Base-by-base conservation (phyloP, 2,797 vertebrate genomes). In the Picus viridis region DNA sequence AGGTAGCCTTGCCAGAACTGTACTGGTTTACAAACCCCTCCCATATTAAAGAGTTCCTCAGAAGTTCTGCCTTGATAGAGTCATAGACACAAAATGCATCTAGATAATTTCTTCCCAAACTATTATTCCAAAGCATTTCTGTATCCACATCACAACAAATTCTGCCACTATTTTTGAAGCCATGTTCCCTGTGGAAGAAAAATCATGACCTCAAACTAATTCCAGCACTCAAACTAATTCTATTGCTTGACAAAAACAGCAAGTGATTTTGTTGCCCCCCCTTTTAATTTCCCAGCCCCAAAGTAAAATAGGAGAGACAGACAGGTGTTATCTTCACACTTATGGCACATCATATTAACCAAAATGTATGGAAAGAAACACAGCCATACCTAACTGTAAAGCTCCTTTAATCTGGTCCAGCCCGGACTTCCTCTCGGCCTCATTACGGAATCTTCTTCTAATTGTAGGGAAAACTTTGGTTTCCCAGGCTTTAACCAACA, bases 361-460 rank as follows among this genome's bases (percentile, higher is more conserved):
- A 68, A 39, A 0, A 0, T 5, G 16, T 23, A 18, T 1, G 6
- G 19, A 82, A 84, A 47, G 14, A 79, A 86, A 58, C 16, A 24
- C 3, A 74, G 71, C 49, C 97, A 97, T 96, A 99, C 99, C 99
- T 85, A 99, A 98, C 89, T 99, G 99, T 56, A 99, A 97, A 54
- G 99, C 99, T 89, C 99, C 99, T 97, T 99, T 99, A 93, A 99
- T 99, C 97, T 99, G 99, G 95, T 99, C 99, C 96, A 99, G 91
- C 34, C 99, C 99, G 8, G 99, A 99, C 92, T 99, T 99, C 89
- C 99, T 98, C 95, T 99, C 99, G 5, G 99, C 99, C 95, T 99
- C 99, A 8, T 99, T 99, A 76, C 99, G 98, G 97, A 99, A 99
- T n/a, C 99, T 98, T 89, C 99, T 98, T 39, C 99, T 98, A 94